Percentiles rank a stretch among this genome's conserved stretches.
phyloP scores from a whole-genome alignment of 2,797 vertebrate genomes.

The Liasis olivaceus region DNA sequence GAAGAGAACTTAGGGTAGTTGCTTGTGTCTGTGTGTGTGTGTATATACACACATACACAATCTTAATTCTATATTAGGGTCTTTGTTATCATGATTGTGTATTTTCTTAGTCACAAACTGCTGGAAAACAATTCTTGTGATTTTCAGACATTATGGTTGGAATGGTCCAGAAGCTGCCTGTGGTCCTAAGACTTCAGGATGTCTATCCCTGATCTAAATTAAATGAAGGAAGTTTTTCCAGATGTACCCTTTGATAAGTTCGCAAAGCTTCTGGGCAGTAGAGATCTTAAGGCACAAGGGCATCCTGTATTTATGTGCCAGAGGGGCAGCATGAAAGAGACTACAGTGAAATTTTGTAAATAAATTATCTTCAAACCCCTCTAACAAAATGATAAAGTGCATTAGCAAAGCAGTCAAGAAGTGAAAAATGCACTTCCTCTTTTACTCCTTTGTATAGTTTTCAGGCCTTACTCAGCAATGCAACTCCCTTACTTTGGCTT shows the following conservation, averaged over 20 bases:
- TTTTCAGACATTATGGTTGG: neutral
- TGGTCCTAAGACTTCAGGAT: neutral
- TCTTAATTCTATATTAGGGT: too few relatives aligned
- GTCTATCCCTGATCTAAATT: neutral
- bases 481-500: neutral
- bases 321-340: neutral
- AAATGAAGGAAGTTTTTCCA: neutral
- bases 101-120: too few relatives aligned
- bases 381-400: slow-evolving; percentile 27
- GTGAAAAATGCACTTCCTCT: neutral
- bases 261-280: neutral
- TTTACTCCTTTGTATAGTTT: neutral
- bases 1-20: neutral
- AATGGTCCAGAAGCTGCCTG: neutral
- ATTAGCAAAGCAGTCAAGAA: neutral
- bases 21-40: neutral
- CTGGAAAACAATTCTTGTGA: neutral
- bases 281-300: neutral
- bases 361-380: slow-evolving; percentile 9
- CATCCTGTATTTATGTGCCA: neutral
- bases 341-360: neutral
- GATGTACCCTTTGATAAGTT: neutral
- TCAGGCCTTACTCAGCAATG: neutral
- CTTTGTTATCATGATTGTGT: too few relatives aligned
- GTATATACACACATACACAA: too few relatives aligned